phyloP scores from a whole-genome alignment of 2,113 vertebrate species.

The Ptilonorhynchus violaceus region DNA sequence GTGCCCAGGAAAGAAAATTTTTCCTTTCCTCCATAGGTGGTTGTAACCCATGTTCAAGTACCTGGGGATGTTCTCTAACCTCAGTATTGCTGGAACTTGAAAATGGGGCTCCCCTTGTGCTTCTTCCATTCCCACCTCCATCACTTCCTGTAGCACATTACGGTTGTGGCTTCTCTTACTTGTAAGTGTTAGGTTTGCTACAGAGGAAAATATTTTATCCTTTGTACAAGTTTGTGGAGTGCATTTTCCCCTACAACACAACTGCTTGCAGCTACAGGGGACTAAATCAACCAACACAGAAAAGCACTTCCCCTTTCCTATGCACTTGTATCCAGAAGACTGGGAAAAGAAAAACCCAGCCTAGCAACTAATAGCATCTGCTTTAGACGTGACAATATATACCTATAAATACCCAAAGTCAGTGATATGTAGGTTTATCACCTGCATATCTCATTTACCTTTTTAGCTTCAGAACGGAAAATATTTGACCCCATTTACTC shows the following conservation, averaged over 20 bases:
- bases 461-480: slow-evolving; percentile 22
- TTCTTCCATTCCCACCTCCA: background rate
- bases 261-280: background rate
- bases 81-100: background rate
- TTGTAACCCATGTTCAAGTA: background rate
- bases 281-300: background rate
- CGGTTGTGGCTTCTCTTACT: background rate
- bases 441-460: background rate
- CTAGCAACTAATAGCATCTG: background rate
- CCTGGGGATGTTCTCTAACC: background rate
- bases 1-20: background rate
- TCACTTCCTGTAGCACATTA: background rate
- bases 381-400: background rate
- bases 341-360: background rate
- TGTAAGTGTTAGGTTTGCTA: background rate
- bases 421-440: background rate
- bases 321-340: background rate
- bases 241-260: background rate
- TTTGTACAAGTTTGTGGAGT: background rate
- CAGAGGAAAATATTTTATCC: background rate
- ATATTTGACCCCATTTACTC: background rate
- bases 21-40: background rate
- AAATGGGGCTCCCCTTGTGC: background rate
- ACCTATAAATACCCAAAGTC: background rate
- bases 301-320: background rate